These are phyloP conservation scores for human (Homo sapiens) DNA, from an alignment of 2,113 vertebrate species.

Conservation along the genomic window DNA sequence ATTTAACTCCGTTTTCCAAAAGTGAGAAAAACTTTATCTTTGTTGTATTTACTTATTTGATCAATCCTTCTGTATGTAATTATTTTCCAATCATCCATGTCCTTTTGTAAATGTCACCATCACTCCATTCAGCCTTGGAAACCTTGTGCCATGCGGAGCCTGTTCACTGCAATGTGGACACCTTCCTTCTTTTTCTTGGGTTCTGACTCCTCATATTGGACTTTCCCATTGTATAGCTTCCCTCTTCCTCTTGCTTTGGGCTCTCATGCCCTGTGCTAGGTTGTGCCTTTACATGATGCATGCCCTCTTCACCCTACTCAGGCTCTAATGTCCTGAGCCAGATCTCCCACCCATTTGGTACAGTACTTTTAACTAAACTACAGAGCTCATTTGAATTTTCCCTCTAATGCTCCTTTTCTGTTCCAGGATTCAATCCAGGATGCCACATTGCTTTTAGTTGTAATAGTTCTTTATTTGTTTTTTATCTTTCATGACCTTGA, in stretches of 20 bases:
- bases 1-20: background rate
- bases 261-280: background rate
- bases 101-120: background rate
- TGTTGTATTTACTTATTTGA: background rate
- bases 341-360: background rate
- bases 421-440: background rate
- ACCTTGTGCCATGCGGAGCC: background rate
- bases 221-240: background rate
- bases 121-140: background rate
- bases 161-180: background rate
- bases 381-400: background rate
- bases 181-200: background rate
- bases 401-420: background rate
- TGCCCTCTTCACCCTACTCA: background rate
- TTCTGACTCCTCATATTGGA: background rate
- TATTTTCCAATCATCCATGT: background rate
- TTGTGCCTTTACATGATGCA: background rate
- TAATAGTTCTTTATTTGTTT: background rate
- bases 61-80: background rate
- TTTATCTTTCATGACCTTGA: no score
- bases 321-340: background rate
- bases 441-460: background rate
- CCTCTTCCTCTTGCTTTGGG: background rate
- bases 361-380: background rate
- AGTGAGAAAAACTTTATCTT: background rate